Percentiles rank a stretch among this genome's conserved stretches.
Evolutionary conservation across 2,888 invertebrate species (phyloP).

Genomic region (Ceraclea dissimilis): DNA sequence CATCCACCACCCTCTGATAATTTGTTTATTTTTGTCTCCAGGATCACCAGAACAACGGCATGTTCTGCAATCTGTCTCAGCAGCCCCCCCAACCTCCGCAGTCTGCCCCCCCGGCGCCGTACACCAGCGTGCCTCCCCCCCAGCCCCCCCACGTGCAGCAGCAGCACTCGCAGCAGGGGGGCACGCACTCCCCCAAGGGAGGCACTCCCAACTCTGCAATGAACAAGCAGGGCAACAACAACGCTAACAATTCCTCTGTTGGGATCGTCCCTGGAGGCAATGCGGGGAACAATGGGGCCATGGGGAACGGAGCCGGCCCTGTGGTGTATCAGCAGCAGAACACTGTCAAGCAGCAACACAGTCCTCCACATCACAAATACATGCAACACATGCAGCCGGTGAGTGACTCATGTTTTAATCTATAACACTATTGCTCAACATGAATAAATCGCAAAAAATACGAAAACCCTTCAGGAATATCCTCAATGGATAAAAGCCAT

Average conservation of each 20-base stretch:
- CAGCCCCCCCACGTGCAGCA: constrained; percentile 31
- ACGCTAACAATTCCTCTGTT: neutral
- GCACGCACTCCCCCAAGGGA: neutral
- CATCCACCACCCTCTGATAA: no score
- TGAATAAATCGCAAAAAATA: no score
- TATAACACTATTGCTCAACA: no score
- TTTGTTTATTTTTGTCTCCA: neutral
- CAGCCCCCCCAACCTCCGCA: constrained; percentile 29
- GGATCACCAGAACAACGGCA: constrained; percentile 21
- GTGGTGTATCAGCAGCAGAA: constrained; percentile 16
- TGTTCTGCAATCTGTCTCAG: constrained; percentile 18
- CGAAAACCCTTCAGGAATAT: no score
- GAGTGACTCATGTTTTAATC: no score
- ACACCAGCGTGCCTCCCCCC: neutral
- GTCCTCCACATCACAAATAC: constrained; percentile 25
- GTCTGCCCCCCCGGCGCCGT: neutral
- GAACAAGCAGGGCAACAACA: neutral
- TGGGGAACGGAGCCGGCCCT: constrained; percentile 9
- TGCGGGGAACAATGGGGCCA: constrained; percentile 27
- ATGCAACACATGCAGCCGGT: constrained; percentile 23
- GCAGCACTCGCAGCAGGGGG: constrained; percentile 27
- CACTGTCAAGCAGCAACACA: constrained; percentile 19
- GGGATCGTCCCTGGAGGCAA: constrained; percentile 3
- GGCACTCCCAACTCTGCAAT: neutral
- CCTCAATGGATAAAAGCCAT: no score